Base-by-base conservation (phyloP, 2,888 invertebrate species). In the Melinaea marsaeus region DNA sequence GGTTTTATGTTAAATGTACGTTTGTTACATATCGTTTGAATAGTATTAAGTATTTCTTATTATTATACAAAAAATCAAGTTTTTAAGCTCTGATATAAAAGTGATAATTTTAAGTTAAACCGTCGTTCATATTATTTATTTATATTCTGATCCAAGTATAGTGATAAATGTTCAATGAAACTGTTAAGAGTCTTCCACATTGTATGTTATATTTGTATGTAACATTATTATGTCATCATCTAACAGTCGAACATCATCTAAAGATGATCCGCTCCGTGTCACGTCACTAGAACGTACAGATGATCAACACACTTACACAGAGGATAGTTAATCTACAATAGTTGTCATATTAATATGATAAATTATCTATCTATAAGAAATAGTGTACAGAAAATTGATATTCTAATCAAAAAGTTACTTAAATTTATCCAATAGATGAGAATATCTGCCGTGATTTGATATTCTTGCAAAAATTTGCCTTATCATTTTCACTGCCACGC, bases 251-350 rank as follows among this genome's bases (percentile, higher is more conserved):
- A 67, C 97, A 97, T 78, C 94, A 71, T 95, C 96, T 1, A 94
- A 95, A 76, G 97, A 97, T 79, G 94, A 94, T 76, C 97, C 97
- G 2, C 94, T 97, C 68, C 93, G 94, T 72, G 94, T 97, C 54
- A 92, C 93, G 75, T 97, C 97, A 94, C 93, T 13, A 93, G 94
- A 95, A 95, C 79, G 93, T 93, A 68, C 94, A 94, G 69, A 92
- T 94, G 54, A 91, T 95, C 63, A 95, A 95, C 77, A 92, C 90
- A 3, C 75, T 90, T 63, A 90, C 90, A 0, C 91, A 91, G 65
- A 86, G 91, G 91, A 91, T 72, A 57, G 64, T 57, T 42, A 42
- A 11, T 6, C 6, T 56, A 55, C 34, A 9, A 51, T 9, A 13
- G 46, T 48, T 32, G 33, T 11, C 45, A 46, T 13, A 55, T 13